phyloP scores from a whole-genome alignment of 1,140 invertebrate species.

The Calliphora vicina region DNA sequence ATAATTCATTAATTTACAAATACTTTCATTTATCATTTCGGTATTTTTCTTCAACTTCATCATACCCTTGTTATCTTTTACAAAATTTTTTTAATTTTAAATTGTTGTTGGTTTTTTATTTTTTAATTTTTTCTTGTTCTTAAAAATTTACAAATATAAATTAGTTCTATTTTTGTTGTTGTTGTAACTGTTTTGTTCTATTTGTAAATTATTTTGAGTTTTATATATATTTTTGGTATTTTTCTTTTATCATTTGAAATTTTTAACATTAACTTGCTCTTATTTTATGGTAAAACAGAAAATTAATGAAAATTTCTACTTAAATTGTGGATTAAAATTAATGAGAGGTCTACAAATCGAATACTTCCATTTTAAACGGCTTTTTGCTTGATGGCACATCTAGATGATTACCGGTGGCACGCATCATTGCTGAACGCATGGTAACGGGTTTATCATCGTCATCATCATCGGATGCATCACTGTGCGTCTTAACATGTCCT shows the following conservation, averaged over 20 bases:
- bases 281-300: neutral
- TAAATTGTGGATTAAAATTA: neutral
- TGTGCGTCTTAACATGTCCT: slow-evolving; percentile 58
- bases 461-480: slow-evolving; percentile 59
- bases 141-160: neutral
- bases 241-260: neutral
- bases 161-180: neutral
- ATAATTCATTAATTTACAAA: slow-evolving; percentile 30
- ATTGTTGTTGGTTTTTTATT: neutral
- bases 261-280: neutral
- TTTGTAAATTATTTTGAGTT: neutral
- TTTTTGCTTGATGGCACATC: slow-evolving; percentile 61
- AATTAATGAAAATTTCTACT: neutral
- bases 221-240: neutral
- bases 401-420: slow-evolving; percentile 50
- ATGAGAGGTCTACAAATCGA: slow-evolving; percentile 53
- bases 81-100: neutral
- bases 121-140: neutral
- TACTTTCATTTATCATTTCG: neutral
- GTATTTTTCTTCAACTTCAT: too few species aligned
- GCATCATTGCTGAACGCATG: slow-evolving; percentile 56
- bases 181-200: neutral
- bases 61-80: too few species aligned
- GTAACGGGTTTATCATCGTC: slow-evolving; percentile 61
- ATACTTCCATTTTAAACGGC: slow-evolving; percentile 58